phyloP scores from a whole-genome alignment of 1,140 invertebrate species.

The Drosophila punjabiensis region DNA sequence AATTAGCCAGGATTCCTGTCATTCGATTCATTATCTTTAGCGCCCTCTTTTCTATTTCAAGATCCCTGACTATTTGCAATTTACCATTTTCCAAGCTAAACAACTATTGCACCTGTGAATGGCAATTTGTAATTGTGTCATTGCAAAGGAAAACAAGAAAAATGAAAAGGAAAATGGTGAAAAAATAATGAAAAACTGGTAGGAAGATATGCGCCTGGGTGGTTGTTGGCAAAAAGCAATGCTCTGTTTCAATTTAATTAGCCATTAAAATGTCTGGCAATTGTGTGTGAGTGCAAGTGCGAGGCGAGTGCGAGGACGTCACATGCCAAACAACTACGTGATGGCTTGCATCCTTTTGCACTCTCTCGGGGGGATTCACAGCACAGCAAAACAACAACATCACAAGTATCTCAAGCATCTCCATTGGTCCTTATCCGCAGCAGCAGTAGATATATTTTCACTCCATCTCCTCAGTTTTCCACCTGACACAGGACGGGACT shows the following conservation, averaged over 20 bases:
- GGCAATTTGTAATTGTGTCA: conserved; percentile 83
- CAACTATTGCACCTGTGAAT: conserved; percentile 59
- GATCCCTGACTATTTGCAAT: conserved; percentile 26
- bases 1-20: conserved; percentile 36
- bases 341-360: conserved; percentile 58
- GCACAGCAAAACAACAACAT: neutral
- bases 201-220: conserved; percentile 26
- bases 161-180: neutral
- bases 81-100: conserved; percentile 39
- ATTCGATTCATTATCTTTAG: conserved; percentile 49
- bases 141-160: conserved; percentile 30
- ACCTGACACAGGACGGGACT: conserved; percentile 28
- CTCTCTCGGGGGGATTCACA: conserved; percentile 30
- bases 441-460: conserved; percentile 13
- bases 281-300: conserved; percentile 41
- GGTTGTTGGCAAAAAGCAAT: conserved; percentile 41
- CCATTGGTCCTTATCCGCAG: conserved; percentile 28
- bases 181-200: conserved; percentile 4
- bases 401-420: conserved; percentile 39
- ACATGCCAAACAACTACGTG: conserved; percentile 78
- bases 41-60: conserved; percentile 35
- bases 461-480: conserved; percentile 21
- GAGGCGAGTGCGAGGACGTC: conserved; percentile 66
- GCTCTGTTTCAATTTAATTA: conserved; percentile 80
- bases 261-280: conserved; percentile 73